Conservation (phyloP, 1,140 invertebrate species). For the Sycobia sp. region DNA sequence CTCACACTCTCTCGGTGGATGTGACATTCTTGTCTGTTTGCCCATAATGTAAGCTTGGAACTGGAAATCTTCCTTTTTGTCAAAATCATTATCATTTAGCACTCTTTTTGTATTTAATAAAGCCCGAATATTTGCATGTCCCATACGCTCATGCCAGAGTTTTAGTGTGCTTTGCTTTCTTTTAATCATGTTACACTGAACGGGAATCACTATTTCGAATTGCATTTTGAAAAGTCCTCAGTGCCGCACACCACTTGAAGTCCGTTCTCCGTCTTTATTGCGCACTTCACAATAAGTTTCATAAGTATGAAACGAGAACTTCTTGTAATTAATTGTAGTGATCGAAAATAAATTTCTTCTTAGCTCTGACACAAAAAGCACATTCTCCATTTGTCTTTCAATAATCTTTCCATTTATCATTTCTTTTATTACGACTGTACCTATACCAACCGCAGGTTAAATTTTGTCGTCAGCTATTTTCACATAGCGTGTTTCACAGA, state of each 20-base stretch:
- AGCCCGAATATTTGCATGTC: not conserved
- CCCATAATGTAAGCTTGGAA: too few species aligned
- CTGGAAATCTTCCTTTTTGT: not conserved
- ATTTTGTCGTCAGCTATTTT: too few species aligned
- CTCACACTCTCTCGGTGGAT: not conserved
- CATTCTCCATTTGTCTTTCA: constrained; percentile 21
- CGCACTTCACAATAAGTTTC: constrained; percentile 4
- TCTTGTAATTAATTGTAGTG: constrained; percentile 9
- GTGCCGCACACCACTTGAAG: constrained; percentile 3
- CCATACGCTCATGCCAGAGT: constrained; percentile 20
- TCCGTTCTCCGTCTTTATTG: not conserved
- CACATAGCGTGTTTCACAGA: too few species aligned
- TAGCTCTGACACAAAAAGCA: constrained; percentile 20
- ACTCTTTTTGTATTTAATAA: not conserved
- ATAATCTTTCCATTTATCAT: not conserved
- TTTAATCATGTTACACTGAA: not conserved
- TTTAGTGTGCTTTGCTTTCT: constrained; percentile 3
- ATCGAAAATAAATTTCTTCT: constrained; percentile 29
- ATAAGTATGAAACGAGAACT: not conserved
- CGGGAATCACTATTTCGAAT: constrained; percentile 7
- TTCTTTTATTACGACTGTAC: constrained; percentile 17
- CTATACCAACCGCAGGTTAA: too few species aligned
- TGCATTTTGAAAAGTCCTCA: constrained; percentile 14
- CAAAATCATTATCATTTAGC: not conserved
- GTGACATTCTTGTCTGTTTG: not conserved